Base-by-base conservation (phyloP, 2,113 vertebrate genomes). In the Hemiprocne comata region DNA sequence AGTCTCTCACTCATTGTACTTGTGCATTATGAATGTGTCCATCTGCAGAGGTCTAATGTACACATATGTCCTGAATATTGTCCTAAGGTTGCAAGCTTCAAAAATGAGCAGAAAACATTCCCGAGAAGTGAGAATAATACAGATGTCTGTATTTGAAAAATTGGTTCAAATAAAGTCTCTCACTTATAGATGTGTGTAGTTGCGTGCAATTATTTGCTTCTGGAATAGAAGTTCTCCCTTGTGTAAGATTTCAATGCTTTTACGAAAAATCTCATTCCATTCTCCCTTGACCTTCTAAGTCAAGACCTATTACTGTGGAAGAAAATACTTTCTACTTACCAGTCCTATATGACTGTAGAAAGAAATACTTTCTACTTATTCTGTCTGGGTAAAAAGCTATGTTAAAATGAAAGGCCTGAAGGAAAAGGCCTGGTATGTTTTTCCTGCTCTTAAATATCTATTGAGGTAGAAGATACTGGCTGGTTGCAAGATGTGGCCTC, bases 21-120 rank as follows among this genome's bases (percentile, higher is more conserved):
- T 94, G 95, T 97, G 95, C 93, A 94, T 95, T 96, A 97, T 96
- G 96, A 96, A 95, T 96, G 95, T 96, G 93, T 97, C 96, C 96
- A 96, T 97, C 95, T 96, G 94, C 96, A 96, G 93, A 93, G 94
- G 96, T 96, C 96, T 95, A 97, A 96, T 95, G 95, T 96, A 96
- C 95, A 96, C 96, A 96, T 93, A 96, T 95, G 93, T 97, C 94
- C 95, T 96, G 95, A 94, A 93, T 96, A 96, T 94, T 97, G 94
- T 96, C 93, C 94, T 97, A 96, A 97, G 95, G 94, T 96, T 96
- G 95, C 94, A 97, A 96, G 94, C 95, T 96, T 96, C 85, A 95
- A 97, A 97, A 97, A 95, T 93, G 93, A 97, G 92, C 93, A 94
- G 95, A 96, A 95, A 96, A 95, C 94, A 94, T 97, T 96, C 92